phyloP scores from a whole-genome alignment of 2,113 vertebrate species.

The Ardeotis arabs region DNA sequence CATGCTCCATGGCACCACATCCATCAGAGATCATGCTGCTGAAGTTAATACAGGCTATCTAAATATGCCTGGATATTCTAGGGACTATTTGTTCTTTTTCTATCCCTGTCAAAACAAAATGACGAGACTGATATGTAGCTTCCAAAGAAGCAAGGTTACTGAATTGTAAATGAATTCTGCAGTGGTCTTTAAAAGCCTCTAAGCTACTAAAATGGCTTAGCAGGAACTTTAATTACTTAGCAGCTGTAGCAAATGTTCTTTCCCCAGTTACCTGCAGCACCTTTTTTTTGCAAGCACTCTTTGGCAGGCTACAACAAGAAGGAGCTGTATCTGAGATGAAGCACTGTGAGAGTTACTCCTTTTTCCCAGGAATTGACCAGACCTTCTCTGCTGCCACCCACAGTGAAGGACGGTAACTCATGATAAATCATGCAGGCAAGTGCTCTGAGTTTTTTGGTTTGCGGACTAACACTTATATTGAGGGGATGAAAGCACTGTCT shows the following conservation, averaged over 20 bases:
- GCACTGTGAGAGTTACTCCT: background rate
- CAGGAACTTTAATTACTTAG: background rate
- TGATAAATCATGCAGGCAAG: background rate
- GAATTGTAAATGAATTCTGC: background rate
- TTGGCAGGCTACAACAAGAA: background rate
- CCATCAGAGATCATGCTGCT: background rate
- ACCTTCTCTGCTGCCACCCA: background rate
- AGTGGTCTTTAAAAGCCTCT: background rate
- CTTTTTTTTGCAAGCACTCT: background rate
- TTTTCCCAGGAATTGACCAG: background rate
- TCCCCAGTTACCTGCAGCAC: background rate
- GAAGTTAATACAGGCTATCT: background rate
- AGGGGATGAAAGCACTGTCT: background rate
- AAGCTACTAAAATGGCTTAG: background rate
- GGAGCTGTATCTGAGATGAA: background rate
- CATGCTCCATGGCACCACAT: background rate
- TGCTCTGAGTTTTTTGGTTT: background rate
- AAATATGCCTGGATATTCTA: slow-evolving; percentile 5
- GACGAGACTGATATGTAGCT: background rate
- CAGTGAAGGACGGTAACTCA: background rate
- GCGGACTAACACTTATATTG: background rate
- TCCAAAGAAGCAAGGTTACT: background rate
- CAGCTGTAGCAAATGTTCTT: background rate
- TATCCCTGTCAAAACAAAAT: background rate
- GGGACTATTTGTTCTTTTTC: background rate